Percentiles rank a stretch among this genome's conserved stretches.
phyloP scores from a whole-genome alignment of 92 coral and sea anemone genomes.

The Palythoa caribaeorum region DNA sequence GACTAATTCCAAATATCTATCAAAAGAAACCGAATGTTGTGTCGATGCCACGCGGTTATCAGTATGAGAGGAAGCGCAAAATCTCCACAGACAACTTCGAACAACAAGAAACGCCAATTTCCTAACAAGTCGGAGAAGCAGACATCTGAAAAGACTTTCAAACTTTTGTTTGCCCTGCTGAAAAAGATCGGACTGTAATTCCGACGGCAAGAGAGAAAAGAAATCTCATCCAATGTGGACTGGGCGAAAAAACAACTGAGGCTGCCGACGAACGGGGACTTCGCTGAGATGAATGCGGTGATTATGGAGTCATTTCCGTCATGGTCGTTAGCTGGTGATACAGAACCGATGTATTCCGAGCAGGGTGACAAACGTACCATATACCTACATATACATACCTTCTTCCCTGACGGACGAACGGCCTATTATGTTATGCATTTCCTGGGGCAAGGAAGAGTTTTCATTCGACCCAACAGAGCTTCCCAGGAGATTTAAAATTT shows the following conservation, averaged over 20 bases:
- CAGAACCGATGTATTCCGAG: conserved; percentile 47
- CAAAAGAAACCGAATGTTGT: conserved; percentile 18
- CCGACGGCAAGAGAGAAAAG: conserved; percentile 47
- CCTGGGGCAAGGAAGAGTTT: conserved; percentile 64
- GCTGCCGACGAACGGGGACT: conserved; percentile 23
- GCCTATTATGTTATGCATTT: conserved; percentile 33
- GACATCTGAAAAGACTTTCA: conserved; percentile 24
- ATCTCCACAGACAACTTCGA: background rate
- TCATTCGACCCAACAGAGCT: no score
- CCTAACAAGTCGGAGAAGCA: conserved; percentile 7
- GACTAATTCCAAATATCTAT: conserved; percentile 55
- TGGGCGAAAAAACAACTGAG: conserved; percentile 28
- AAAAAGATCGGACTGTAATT: conserved; percentile 30
- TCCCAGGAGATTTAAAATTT: no score
- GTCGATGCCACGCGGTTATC: conserved; percentile 6
- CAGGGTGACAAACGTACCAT: conserved; percentile 38
- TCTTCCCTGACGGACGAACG: conserved; percentile 49
- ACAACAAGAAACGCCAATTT: conserved; percentile 19
- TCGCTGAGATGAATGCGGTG: conserved; percentile 16
- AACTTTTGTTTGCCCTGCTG: conserved; percentile 26
- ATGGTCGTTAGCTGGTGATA: conserved; percentile 40
- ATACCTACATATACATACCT: conserved; percentile 36
- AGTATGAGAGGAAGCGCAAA: background rate
- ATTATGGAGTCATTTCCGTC: conserved; percentile 49
- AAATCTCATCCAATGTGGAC: conserved; percentile 44